Conservation (phyloP, 2,113 vertebrate species). For the Tupaia tana region DNA sequence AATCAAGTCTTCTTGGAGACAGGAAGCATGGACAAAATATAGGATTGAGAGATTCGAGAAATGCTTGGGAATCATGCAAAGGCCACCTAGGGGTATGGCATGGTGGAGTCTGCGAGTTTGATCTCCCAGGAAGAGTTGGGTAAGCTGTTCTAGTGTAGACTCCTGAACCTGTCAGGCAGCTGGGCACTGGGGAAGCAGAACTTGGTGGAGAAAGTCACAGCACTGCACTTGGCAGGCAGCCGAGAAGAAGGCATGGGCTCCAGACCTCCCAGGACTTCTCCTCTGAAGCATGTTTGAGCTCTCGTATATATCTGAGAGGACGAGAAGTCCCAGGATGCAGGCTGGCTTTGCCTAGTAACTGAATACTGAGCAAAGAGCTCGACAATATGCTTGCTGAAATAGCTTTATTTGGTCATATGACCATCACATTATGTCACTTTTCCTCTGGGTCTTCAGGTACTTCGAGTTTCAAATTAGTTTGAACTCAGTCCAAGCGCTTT, state of each 20-base stretch:
- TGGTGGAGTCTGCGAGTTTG: accelerated
- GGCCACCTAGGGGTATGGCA: accelerated
- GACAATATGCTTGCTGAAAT: not conserved
- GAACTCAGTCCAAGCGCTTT: not conserved
- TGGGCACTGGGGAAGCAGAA: not conserved
- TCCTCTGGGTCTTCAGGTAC: not conserved
- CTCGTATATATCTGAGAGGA: not conserved
- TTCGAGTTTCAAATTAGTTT: not conserved
- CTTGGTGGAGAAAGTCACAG: not conserved
- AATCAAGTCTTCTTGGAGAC: not conserved
- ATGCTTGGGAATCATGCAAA: not conserved
- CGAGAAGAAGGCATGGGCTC: not conserved
- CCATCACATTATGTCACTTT: not conserved
- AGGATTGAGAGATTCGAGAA: not conserved
- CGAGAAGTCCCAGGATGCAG: not conserved
- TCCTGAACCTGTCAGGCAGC: no score
- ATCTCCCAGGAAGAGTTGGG: not conserved
- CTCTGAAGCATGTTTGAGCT: not conserved
- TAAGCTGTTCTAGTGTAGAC: not conserved
- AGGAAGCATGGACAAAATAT: not conserved
- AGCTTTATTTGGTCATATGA: not conserved
- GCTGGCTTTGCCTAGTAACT: not conserved
- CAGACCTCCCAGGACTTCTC: not conserved
- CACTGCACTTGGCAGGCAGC: not conserved
- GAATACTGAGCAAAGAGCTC: not conserved